Conservation (phyloP, 2,888 invertebrate species). For the Lysandra coridon region DNA sequence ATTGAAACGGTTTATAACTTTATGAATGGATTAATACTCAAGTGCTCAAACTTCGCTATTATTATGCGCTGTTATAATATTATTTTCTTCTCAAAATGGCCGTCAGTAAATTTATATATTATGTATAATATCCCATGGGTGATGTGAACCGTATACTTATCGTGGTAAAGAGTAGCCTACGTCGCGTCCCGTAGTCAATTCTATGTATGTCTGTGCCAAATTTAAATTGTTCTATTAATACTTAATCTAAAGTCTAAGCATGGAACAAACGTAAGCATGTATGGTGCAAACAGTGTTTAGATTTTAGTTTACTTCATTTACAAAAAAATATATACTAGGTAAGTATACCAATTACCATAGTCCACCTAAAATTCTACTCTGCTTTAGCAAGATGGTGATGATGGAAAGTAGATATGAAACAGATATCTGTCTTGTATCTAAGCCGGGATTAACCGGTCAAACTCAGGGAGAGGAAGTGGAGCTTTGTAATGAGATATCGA, state of each 20-base stretch:
- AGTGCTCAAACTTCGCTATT: not conserved
- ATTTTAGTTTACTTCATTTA: too few relatives aligned
- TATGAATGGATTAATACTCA: not conserved
- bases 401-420: slow-evolving; percentile 1
- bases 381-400: not conserved
- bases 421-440: slow-evolving; percentile 13
- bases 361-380: not conserved
- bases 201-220: not conserved
- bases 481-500: not conserved
- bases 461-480: not conserved
- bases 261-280: too few relatives aligned
- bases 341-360: not conserved
- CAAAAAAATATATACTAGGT: too few relatives aligned
- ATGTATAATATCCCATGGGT: too few relatives aligned
- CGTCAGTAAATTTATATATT: too few relatives aligned
- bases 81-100: not conserved
- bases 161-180: too few relatives aligned
- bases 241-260: too few relatives aligned
- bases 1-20: slow-evolving; percentile 14
- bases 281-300: too few relatives aligned
- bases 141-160: too few relatives aligned
- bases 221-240: not conserved
- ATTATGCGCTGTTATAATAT: not conserved
- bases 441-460: not conserved
- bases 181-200: too few relatives aligned